Base-by-base conservation (phyloP, 1,140 invertebrate species). In the Pachyrhynchus sulphureomaculatus region DNA sequence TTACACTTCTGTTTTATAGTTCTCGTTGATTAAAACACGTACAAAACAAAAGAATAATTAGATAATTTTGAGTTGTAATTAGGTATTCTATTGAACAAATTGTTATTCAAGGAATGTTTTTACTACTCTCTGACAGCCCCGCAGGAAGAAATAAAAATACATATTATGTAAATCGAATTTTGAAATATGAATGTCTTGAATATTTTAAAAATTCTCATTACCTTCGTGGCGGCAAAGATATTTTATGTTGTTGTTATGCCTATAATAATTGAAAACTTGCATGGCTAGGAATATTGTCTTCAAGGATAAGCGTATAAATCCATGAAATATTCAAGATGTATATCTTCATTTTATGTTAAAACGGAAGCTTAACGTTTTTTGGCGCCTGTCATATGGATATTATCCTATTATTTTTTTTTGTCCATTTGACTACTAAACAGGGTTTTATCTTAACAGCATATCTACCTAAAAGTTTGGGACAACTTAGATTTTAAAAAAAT, bases 321-420 rank as follows among this genome's bases (percentile, higher is more conserved):
- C 34, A 45, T 56, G 39, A 56, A 56, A 56, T 56, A 56, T 56
- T 56, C 53, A 56, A 56, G 53, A 45, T 20, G 34, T 37, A 45
- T 45, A 39, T 45, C 53, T 33, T 45, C 12, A 29, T 29, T 44
- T 44, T 44, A 56, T 56, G 39, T 56, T 56, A 41, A 39, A 56
- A 56, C 53, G 53, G 53, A 56, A 56, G 53, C 53, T 34, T n/a
- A 56, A 56, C 53, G 17, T 26, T 51, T 56, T 32, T 15, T 33
- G 24, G 41, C 36, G 51, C 51, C 34, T 24, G 29, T 45, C 53
- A 56, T 56, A 41, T 56, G 53, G 37, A 41, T 32, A 44, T 56
- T 56, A 56, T 56, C 53, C 45, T 23, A 32, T 33, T 18, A 39
- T 45, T 44, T 56, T 41, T 21, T 33, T 56, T 56, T 45, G 44